Evolutionary conservation across 1,140 invertebrate genomes (phyloP), one percentile per base, ranked within the genome.

Genomic region (Pseudoatta argentina): DNA sequence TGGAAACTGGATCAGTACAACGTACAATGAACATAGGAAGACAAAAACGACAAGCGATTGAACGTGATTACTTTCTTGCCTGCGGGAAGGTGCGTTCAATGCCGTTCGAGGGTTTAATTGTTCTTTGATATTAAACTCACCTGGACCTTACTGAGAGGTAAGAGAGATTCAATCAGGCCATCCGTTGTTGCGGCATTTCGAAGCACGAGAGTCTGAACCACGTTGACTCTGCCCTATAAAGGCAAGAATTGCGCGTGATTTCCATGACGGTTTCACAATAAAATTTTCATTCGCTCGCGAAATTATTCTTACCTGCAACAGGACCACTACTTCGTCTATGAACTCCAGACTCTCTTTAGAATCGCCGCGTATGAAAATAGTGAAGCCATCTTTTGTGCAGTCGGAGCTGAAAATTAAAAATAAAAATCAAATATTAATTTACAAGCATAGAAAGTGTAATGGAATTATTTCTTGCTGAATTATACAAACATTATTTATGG

Each of bases 81-180:
- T 16, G 53, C 44, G 14, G 39, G 16, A 34, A 39, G 44, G 30
- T 12, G 21, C 64, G 53, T 44, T 69, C 85, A 63, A 72, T 64
- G 55, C 48, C 55, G 55, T 48, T 71, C 48, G 55, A 34, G 64
- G 63, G 69, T 75, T 69, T 75, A 86, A 86, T 86, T 53, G 24
- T 69, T 61, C 16, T 6, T 53, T 18, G 51, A 18, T 24, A 66
- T 66, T 59, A 30, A 30, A 87, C 89, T 92, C 73, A 94, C 93
- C 92, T 94, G 93, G 86, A 93, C 73, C 34, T 79, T 89, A 77
- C 92, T 93, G 21, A 92, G 87, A 48, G 93, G 91, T 89, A 94
- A 93, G 67, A 91, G 77, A 18, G 79, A 88, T 55, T 93, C 92
- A 73, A 85, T 71, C 67, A 86, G 86, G 44, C 69, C 72, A 39